phyloP scores from a whole-genome alignment of 2,888 invertebrate genomes.

The Erebia aethiops region DNA sequence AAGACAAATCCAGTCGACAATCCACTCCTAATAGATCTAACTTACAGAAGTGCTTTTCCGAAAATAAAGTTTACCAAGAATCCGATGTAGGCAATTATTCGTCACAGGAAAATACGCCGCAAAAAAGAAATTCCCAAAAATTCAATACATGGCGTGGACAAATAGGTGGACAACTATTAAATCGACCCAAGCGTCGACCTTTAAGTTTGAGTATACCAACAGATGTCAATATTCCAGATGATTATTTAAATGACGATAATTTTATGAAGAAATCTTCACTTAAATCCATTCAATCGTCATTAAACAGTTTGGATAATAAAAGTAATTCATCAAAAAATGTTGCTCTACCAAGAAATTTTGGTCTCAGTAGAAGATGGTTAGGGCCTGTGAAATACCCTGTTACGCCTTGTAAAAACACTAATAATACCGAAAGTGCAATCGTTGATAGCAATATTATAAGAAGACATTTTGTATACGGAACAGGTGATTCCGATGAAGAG shows the following conservation, averaged over 20 bases:
- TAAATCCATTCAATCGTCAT: constrained; percentile 70
- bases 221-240: constrained; percentile 65
- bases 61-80: constrained; percentile 69
- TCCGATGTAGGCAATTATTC: constrained; percentile 63
- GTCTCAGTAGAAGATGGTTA: constrained; percentile 83
- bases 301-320: constrained; percentile 67
- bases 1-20: constrained; percentile 62
- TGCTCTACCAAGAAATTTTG: constrained; percentile 83
- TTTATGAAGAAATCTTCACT: constrained; percentile 65
- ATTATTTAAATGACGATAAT: constrained; percentile 60
- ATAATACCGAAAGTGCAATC: constrained; percentile 60
- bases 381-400: constrained; percentile 86
- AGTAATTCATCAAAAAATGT: constrained; percentile 69
- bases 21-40: constrained; percentile 57
- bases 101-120: constrained; percentile 69
- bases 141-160: constrained; percentile 76
- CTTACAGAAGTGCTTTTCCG: constrained; percentile 70
- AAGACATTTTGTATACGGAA: constrained; percentile 77
- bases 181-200: constrained; percentile 67
- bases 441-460: constrained; percentile 64
- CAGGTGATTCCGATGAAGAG: constrained; percentile 84
- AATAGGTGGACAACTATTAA: constrained; percentile 61
- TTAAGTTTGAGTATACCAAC: constrained; percentile 74
- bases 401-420: constrained; percentile 83
- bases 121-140: constrained; percentile 62